Conservation (phyloP, 2,888 invertebrate species). For the Cryptophagus acutangulus region DNA sequence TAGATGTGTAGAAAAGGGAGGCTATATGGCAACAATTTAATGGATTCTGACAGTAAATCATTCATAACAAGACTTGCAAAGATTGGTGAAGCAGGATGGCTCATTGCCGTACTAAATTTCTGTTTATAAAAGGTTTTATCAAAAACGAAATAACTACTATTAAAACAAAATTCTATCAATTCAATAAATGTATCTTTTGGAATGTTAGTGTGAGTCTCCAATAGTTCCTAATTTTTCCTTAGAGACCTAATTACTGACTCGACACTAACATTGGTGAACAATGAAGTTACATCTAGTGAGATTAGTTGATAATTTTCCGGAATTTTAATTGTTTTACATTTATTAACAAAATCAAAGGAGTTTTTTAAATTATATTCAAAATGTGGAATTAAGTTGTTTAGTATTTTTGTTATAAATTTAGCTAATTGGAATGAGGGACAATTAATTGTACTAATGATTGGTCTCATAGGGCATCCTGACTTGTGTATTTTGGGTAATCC, state of each 20-base stretch:
- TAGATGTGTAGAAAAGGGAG: neutral
- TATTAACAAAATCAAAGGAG: conserved; percentile 1
- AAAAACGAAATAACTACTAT: neutral
- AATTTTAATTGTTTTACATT: neutral
- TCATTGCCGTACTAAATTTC: neutral
- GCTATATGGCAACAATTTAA: neutral
- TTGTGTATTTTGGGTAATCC: neutral
- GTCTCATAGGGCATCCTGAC: neutral
- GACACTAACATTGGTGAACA: neutral
- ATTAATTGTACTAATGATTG: neutral
- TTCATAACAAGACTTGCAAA: neutral
- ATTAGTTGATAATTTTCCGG: conserved; percentile 4
- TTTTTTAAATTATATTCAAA: conserved; percentile 8
- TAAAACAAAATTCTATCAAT: neutral
- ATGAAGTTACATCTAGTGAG: neutral
- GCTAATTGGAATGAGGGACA: neutral
- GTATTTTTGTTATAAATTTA: too few species aligned
- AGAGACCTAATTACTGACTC: neutral
- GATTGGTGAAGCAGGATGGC: neutral
- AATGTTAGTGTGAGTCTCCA: neutral
- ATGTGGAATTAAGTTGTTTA: neutral
- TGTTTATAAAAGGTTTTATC: neutral
- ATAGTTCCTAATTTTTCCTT: neutral
- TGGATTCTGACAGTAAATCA: neutral
- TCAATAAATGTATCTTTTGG: neutral